A percentile compares a stretch with the other conserved stretches of the same genome.
Evolutionary conservation across 2,888 invertebrate species (phyloP).

Genomic region (Lasioglossum figueresi): DNA sequence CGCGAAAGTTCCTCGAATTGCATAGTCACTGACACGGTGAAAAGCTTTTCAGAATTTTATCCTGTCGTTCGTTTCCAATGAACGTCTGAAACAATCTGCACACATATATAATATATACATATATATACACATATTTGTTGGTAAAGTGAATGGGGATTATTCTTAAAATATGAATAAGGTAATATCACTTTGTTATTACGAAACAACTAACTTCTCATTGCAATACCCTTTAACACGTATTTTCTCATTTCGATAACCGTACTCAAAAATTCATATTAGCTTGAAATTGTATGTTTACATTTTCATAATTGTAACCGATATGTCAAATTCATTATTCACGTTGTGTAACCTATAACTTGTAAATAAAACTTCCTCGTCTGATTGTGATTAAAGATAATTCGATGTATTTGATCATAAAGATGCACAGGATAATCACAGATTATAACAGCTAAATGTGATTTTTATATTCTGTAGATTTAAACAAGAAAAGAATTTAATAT

Average conservation of each 20-base stretch:
- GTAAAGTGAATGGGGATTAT: constrained; percentile 2
- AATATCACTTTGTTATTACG: constrained; percentile 20
- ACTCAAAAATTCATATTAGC: neutral
- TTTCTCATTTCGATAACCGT: neutral
- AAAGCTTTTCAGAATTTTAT: neutral
- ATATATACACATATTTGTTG: neutral
- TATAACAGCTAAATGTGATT: neutral
- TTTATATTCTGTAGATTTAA: neutral
- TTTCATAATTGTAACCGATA: neutral
- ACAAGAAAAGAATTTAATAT: neutral
- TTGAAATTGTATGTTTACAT: neutral
- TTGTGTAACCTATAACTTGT: constrained; percentile 47
- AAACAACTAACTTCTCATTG: neutral
- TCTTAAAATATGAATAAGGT: constrained; percentile 29
- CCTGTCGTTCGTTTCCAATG: neutral
- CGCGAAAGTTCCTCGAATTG: neutral
- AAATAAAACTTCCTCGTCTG: constrained; percentile 9
- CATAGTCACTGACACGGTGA: neutral
- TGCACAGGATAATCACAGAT: neutral
- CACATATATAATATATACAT: neutral
- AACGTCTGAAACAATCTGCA: neutral
- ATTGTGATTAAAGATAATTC: neutral
- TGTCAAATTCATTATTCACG: neutral
- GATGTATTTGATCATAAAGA: neutral
- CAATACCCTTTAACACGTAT: neutral